A percentile compares a stretch with the other conserved stretches of the same genome.
phyloP scores from a whole-genome alignment of 1,140 invertebrate genomes.

The Acromyrmex charruanus region DNA sequence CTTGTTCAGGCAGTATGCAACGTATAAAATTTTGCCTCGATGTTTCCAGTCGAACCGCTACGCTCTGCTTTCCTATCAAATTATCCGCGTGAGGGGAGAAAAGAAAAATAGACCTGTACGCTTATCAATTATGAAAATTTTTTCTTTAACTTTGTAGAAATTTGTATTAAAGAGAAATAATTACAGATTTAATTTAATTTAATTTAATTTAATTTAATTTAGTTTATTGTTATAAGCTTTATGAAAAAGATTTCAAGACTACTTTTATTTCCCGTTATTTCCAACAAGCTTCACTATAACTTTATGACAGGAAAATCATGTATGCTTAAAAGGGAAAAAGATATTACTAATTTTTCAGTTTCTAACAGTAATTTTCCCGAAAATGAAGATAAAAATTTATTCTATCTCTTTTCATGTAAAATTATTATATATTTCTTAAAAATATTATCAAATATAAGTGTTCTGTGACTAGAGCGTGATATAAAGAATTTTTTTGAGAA shows the following conservation, averaged over 20 bases:
- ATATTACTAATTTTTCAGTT: constrained; percentile 24
- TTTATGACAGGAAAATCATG: background rate
- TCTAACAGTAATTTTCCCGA: background rate
- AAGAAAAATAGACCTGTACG: constrained; percentile 7
- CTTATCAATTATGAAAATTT: constrained; percentile 35
- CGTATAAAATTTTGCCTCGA: constrained; percentile 49
- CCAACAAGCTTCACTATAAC: background rate
- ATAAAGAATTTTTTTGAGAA: background rate
- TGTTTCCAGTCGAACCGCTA: constrained; percentile 34
- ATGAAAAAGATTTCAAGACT: background rate
- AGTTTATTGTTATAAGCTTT: too few species aligned
- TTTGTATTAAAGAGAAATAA: constrained; percentile 34
- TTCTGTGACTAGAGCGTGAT: background rate
- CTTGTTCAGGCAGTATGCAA: constrained; percentile 11
- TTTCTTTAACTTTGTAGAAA: constrained; percentile 27
- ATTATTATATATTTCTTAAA: background rate
- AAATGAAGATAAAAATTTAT: background rate
- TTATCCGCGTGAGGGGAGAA: constrained; percentile 26
- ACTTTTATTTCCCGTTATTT: constrained; percentile 10
- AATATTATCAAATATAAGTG: background rate
- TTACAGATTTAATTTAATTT: background rate
- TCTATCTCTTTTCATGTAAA: background rate
- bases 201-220: too few species aligned
- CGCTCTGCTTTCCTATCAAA: constrained; percentile 34
- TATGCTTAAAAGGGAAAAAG: background rate